Conservation (phyloP, 2,113 vertebrate species). For the Sapayoa aenigma region DNA sequence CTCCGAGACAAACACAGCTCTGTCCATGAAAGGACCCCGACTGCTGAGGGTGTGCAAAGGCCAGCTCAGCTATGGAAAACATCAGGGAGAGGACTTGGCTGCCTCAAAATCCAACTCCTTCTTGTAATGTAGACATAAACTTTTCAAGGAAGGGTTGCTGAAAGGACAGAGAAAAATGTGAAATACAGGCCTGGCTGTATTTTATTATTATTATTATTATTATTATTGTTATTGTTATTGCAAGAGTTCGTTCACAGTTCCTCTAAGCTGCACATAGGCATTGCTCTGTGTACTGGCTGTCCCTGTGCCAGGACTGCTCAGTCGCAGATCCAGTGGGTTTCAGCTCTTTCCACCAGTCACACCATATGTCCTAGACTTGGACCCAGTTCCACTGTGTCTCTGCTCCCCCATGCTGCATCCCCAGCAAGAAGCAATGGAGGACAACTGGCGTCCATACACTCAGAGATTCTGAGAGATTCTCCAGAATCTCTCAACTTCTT, state of each 20-base stretch:
- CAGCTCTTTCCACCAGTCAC: not conserved
- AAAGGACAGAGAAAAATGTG: conserved; percentile 28
- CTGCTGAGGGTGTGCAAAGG: not conserved
- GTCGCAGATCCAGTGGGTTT: not conserved
- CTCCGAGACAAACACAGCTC: conserved; percentile 58
- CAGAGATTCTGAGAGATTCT: too few species aligned
- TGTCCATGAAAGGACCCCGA: conserved; percentile 5
- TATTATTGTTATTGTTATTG: not conserved
- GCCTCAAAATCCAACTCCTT: not conserved
- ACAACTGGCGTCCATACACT: not conserved
- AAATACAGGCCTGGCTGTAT: not conserved
- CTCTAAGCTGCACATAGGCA: not conserved
- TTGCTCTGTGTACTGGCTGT: not conserved
- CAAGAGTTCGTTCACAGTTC: conserved; percentile 25
- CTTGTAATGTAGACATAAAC: conserved; percentile 23
- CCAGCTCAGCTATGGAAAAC: conserved; percentile 44
- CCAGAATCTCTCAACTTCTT: not conserved
- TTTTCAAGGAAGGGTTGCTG: conserved; percentile 22
- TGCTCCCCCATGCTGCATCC: not conserved
- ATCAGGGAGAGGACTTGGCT: conserved; percentile 4
- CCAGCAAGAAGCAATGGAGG: not conserved
- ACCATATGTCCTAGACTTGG: not conserved
- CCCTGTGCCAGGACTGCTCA: not conserved
- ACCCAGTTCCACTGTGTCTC: not conserved
- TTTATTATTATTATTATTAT: not conserved